Evolutionary conservation across 2,797 vertebrate species (phyloP).

Genomic region (Apodemus agrarius): DNA sequence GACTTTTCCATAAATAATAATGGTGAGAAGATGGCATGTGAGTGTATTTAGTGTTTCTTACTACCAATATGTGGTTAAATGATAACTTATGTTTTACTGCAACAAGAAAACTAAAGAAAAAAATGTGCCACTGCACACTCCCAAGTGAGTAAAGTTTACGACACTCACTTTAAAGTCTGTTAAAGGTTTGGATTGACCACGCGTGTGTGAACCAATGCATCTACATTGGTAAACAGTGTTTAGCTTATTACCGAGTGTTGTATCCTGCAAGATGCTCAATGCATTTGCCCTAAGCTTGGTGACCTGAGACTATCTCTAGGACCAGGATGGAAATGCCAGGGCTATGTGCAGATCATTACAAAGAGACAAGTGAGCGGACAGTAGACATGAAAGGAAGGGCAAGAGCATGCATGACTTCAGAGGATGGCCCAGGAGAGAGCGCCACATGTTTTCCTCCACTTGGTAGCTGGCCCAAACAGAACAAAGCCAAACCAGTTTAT

Average conservation of each 20-base stretch:
- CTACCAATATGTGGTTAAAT: not conserved
- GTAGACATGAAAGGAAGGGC: not conserved
- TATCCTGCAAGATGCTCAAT: not conserved
- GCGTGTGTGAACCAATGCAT: not conserved
- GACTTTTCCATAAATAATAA: not conserved
- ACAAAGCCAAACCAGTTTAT: not conserved
- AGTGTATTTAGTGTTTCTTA: not conserved
- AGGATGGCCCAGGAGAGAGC: not conserved
- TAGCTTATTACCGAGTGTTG: not conserved
- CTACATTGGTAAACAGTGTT: not conserved
- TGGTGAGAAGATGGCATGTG: not conserved
- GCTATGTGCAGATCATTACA: not conserved
- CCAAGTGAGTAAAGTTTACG: not conserved
- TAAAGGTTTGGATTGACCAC: not conserved
- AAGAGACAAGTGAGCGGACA: not conserved
- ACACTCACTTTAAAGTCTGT: not conserved
- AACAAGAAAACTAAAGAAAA: not conserved
- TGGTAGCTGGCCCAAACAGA: not conserved
- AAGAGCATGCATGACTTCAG: not conserved
- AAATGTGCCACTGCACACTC: not conserved
- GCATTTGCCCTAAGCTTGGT: not conserved
- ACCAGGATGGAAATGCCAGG: not conserved
- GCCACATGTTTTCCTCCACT: not conserved
- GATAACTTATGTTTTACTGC: constrained; percentile 6
- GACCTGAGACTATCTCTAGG: not conserved